Percentiles rank a stretch among this genome's conserved stretches.
These are phyloP conservation scores for Zophobas morio DNA, from an alignment of 1,140 invertebrate species.

Conservation along the genomic window DNA sequence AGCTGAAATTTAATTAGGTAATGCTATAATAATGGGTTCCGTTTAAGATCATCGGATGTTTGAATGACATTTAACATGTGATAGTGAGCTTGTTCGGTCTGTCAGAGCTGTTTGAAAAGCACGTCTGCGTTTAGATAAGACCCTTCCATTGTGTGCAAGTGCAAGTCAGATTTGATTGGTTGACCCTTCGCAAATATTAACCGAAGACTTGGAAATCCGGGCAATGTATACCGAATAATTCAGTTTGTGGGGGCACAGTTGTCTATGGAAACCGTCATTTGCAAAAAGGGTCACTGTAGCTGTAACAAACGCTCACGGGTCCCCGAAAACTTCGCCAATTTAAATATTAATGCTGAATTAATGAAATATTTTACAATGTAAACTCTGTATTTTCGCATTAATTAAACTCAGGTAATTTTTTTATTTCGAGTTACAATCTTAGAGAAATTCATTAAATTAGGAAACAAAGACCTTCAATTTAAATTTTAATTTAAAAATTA, in stretches of 20 bases:
- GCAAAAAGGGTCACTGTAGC: neutral
- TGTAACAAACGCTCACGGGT: no score
- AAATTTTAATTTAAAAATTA: no score
- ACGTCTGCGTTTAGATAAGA: constrained; percentile 7
- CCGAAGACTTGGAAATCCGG: neutral
- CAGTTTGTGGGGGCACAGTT: neutral
- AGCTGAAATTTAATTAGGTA: constrained; percentile 24
- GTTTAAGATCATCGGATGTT: neutral
- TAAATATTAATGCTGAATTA: neutral
- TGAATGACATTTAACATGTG: constrained; percentile 18
- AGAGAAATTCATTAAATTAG: no score
- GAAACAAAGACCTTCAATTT: no score
- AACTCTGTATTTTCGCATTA: no score
- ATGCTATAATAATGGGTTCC: constrained; percentile 13
- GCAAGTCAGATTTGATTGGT: neutral
- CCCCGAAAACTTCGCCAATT: neutral
- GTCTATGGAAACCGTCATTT: neutral
- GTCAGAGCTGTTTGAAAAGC: constrained; percentile 5
- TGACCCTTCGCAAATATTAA: neutral
- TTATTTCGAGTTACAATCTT: no score
- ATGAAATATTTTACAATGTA: no score
- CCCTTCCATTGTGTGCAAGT: neutral
- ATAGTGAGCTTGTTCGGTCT: constrained; percentile 13
- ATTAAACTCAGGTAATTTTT: no score
- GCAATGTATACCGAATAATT: neutral